These are phyloP conservation scores for Hecatera dysodea DNA, from an alignment of 2,888 invertebrate genomes.

Conservation along the genomic window DNA sequence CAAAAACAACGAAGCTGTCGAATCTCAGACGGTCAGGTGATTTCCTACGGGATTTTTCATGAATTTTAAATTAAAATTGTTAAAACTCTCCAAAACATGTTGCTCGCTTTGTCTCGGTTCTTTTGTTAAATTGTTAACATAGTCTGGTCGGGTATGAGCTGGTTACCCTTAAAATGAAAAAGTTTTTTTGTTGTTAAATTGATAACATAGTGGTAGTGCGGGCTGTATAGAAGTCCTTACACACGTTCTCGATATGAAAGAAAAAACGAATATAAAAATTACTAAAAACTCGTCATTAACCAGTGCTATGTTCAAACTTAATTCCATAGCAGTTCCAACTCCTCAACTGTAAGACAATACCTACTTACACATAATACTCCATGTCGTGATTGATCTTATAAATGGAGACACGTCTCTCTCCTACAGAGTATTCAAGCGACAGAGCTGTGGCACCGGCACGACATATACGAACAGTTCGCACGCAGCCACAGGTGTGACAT, in stretches of 20 bases:
- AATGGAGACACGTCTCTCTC: conserved; percentile 15
- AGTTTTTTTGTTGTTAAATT: too few relatives aligned
- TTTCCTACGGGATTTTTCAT: conserved; percentile 12
- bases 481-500: neutral
- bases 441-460: neutral
- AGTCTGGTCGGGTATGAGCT: neutral
- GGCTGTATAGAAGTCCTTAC: too few relatives aligned
- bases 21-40: conserved; percentile 5
- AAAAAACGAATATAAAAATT: too few relatives aligned
- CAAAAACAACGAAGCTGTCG: conserved; percentile 12
- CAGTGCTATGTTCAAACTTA: neutral
- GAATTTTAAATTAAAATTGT: conserved; percentile 30
- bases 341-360: neutral
- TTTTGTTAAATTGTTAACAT: conserved; percentile 4
- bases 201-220: too few relatives aligned
- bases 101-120: neutral
- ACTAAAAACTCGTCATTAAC: too few relatives aligned
- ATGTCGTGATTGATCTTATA: neutral
- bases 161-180: neutral
- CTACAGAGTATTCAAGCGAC: neutral
- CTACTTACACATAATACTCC: neutral
- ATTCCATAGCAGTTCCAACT: neutral
- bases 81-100: conserved; percentile 2
- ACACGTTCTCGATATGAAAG: too few relatives aligned
- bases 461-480: neutral